Evolutionary conservation across 2,797 vertebrate species (phyloP).

Genomic region (Pelobates cultripes): DNA sequence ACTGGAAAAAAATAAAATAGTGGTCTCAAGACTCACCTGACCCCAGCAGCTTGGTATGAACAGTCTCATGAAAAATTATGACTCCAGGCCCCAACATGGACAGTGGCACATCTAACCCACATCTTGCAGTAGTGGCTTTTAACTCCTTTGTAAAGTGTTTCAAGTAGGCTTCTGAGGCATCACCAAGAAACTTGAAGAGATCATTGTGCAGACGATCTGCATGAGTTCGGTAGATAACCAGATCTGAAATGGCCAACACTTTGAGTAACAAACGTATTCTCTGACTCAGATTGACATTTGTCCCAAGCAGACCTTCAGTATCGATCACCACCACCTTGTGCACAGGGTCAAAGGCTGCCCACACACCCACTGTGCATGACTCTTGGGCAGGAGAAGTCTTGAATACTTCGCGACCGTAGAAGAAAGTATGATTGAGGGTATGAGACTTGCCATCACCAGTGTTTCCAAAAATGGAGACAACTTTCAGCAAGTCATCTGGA

Average conservation of each 20-base stretch:
- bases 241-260: slow-evolving; percentile 94
- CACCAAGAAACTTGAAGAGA: slow-evolving; percentile 97
- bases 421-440: slow-evolving; percentile 98
- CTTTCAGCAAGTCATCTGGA: slow-evolving; percentile 93
- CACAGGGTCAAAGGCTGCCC: slow-evolving; percentile 94
- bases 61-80: slow-evolving; percentile 98
- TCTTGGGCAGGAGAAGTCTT: slow-evolving; percentile 95
- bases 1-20: not conserved
- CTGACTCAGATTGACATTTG: slow-evolving; percentile 93
- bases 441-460: slow-evolving; percentile 98
- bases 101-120: slow-evolving; percentile 93
- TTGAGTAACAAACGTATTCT: slow-evolving; percentile 94
- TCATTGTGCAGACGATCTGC: slow-evolving; percentile 97
- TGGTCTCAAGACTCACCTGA: slow-evolving; percentile 79
- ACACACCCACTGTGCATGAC: slow-evolving; percentile 96
- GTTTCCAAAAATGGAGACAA: slow-evolving; percentile 98
- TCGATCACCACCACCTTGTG: slow-evolving; percentile 93
- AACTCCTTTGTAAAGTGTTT: slow-evolving; percentile 96
- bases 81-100: slow-evolving; percentile 95
- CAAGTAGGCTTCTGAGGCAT: slow-evolving; percentile 97
- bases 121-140: slow-evolving; percentile 94
- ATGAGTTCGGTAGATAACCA: slow-evolving; percentile 96
- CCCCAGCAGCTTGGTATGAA: slow-evolving; percentile 94
- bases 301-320: slow-evolving; percentile 94
- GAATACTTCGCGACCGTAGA: slow-evolving; percentile 95